Evolutionary conservation across 1,140 invertebrate species (phyloP).

Genomic region (Pomacea maculata): DNA sequence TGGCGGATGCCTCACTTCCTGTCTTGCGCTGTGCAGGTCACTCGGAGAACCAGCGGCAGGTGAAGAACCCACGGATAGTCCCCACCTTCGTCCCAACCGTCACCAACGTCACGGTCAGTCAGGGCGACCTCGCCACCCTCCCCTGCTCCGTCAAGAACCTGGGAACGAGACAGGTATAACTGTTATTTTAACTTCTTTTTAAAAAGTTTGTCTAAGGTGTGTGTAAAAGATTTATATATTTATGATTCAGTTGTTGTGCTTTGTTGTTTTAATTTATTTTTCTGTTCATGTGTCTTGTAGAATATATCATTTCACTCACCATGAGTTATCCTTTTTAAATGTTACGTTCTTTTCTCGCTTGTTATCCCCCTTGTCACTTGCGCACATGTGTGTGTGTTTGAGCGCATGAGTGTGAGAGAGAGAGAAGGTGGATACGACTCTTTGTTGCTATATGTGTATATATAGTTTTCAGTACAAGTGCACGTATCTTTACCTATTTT

Average conservation of each 20-base stretch:
- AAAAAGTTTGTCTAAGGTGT: neutral
- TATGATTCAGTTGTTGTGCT: neutral
- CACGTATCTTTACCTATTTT: neutral
- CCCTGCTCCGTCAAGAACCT: constrained; percentile 35
- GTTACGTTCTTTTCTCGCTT: neutral
- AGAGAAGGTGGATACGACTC: neutral
- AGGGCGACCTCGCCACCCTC: constrained; percentile 29
- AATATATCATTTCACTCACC: no score
- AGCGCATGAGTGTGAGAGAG: neutral
- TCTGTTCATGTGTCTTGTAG: neutral
- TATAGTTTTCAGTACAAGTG: neutral
- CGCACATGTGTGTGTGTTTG: neutral
- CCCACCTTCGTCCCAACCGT: constrained; percentile 25
- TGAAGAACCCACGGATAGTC: constrained; percentile 7
- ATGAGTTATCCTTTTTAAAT: no score
- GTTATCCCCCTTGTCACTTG: neutral
- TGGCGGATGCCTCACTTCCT: neutral
- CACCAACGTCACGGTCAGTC: constrained; percentile 25
- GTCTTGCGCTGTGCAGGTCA: neutral
- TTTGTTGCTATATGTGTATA: neutral
- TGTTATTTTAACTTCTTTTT: neutral
- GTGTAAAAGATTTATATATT: neutral
- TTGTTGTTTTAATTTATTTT: neutral
- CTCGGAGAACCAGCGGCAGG: neutral
- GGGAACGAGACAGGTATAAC: constrained; percentile 33